Base-by-base conservation (phyloP, 1,140 invertebrate species). In the Microplitis mediator region DNA sequence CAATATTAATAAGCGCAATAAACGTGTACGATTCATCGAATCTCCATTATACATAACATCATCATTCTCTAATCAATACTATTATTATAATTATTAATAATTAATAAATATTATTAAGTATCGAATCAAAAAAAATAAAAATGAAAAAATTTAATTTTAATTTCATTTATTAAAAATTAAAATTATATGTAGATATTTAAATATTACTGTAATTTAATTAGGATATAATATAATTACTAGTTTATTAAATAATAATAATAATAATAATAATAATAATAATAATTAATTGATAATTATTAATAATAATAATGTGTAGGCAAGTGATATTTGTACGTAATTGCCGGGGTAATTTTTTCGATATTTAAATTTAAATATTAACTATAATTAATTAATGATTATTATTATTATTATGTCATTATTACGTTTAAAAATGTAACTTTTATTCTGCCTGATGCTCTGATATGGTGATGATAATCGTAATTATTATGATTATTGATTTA, bases 1-100 rank as follows among this genome's bases (percentile, higher is more conserved):
- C 69, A 75, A 72, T 72, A 75, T 75, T 58, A 56, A 69, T 72
- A 72, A 72, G 68, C 63, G 72, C 66, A 71, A 71, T 75, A 74
- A 75, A 65, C 35, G 54, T 51, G 32, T 69, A 72, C 58, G 51
- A 74, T 75, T 69, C 74, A 75, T 75, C 70, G 61, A 72, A 75
- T 72, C 67, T 72, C 67, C 74, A 72, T 75, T 75, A 75, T 75
- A 75, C 35, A 75, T 75, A 75, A 72, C 74, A 75, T 75, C 71
- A 70, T 72, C 73, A 72, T 75, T 69, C 70, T 69, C 66, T 69
- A 65, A 72, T 69, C 45, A 69, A 71, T 60, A 67, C 52, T 51
- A 61, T 69, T 75, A 64, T 72, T 58, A 51, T 74, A 74, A 56
- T 14, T 68, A 73, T 45, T 45, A 45, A 45, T 45, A 45, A 45